phyloP scores from a whole-genome alignment of 2,113 vertebrate genomes.

The Jacana jacana region DNA sequence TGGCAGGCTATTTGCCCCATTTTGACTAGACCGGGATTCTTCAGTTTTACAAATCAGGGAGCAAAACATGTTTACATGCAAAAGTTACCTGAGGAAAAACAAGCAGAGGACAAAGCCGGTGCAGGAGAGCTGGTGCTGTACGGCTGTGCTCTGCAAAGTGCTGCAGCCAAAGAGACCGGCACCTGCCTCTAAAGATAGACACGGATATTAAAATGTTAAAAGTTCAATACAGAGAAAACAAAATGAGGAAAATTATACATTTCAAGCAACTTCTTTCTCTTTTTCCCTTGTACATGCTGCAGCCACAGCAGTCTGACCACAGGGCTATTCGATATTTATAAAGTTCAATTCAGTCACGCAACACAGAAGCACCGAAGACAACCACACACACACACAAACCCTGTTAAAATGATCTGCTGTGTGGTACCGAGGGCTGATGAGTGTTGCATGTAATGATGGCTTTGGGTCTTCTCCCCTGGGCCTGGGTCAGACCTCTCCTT shows the following conservation, averaged over 20 bases:
- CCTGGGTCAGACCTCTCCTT: background rate
- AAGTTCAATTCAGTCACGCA: background rate
- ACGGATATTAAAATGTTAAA: background rate
- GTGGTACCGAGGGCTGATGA: background rate
- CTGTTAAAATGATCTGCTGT: background rate
- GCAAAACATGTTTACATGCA: background rate
- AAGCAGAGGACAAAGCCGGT: background rate
- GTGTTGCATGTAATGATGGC: background rate
- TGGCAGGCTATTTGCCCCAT: background rate
- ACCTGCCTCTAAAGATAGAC: conserved; percentile 22
- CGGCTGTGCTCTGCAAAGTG: background rate
- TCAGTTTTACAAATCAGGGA: background rate
- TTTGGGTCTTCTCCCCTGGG: background rate
- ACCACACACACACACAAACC: background rate
- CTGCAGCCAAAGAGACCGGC: background rate
- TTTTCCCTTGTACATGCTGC: background rate
- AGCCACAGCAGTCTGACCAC: background rate
- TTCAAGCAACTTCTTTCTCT: background rate
- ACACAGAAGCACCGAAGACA: background rate
- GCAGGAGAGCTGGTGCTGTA: background rate
- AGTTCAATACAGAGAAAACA: background rate
- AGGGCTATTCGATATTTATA: background rate
- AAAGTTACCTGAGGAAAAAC: background rate
- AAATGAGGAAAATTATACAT: background rate
- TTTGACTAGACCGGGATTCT: background rate